Conservation (phyloP, 2,113 vertebrate species). For the Ranitomeya imitator region DNA sequence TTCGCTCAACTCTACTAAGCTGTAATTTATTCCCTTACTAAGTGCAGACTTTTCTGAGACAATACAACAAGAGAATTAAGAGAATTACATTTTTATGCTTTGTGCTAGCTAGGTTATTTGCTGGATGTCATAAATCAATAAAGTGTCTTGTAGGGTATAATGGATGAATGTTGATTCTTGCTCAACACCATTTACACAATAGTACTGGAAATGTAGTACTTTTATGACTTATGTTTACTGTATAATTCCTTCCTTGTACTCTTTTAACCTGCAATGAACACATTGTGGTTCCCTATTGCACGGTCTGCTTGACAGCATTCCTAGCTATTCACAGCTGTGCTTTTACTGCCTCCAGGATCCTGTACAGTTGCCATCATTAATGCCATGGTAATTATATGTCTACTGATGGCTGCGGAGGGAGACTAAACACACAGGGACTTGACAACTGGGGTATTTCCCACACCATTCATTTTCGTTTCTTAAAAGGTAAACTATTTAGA, state of each 20-base stretch:
- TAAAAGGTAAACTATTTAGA: constrained; percentile 21
- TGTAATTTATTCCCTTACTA: too few relatives aligned
- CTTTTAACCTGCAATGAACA: constrained; percentile 24
- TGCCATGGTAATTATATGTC: constrained; percentile 47
- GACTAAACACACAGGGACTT: background rate
- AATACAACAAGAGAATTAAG: background rate
- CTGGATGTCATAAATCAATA: background rate
- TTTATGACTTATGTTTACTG: background rate
- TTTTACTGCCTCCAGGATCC: constrained; percentile 32
- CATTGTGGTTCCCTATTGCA: background rate
- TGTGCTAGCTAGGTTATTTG: background rate
- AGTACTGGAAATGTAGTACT: background rate
- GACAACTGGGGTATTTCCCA: constrained; percentile 38
- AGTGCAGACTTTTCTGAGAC: background rate
- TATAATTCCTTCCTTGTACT: background rate
- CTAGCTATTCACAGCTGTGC: constrained; percentile 38
- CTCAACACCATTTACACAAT: background rate
- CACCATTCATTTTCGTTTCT: constrained; percentile 10
- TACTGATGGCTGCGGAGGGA: background rate
- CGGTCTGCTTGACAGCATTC: constrained; percentile 37
- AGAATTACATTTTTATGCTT: background rate
- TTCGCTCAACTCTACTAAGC: too few relatives aligned
- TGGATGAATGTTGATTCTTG: background rate
- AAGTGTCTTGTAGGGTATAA: background rate
- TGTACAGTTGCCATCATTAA: constrained; percentile 48